Conservation (phyloP, 2,113 vertebrate species). For the Microtus richardsoni region DNA sequence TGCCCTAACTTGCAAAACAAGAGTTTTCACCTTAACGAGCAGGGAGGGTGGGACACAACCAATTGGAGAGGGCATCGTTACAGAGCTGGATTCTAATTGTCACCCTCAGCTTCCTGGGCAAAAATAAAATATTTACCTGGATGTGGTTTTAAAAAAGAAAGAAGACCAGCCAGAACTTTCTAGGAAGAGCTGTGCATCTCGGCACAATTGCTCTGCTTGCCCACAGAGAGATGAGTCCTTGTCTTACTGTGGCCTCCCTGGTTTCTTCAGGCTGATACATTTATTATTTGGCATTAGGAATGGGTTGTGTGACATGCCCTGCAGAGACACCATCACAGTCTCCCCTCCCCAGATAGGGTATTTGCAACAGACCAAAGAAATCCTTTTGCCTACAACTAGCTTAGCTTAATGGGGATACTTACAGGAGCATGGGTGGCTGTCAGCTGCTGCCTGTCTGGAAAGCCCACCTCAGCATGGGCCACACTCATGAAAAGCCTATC, state of each 20-base stretch:
- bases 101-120: constrained; percentile 5
- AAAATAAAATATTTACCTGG: background rate
- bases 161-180: background rate
- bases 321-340: background rate
- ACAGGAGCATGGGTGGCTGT: background rate
- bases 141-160: background rate
- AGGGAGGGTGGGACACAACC: background rate
- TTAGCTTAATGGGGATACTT: background rate
- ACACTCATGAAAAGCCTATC: background rate
- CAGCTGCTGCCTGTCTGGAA: background rate
- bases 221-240: background rate
- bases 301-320: background rate
- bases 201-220: background rate
- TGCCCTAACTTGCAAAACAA: constrained; percentile 51
- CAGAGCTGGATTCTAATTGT: constrained; percentile 22
- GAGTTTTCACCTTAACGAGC: constrained; percentile 29
- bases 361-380: background rate
- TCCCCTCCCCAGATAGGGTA: background rate
- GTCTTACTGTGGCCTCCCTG: background rate
- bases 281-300: rapidly evolving
- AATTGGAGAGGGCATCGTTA: background rate
- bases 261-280: rapidly evolving
- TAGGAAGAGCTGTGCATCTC: background rate
- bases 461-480: background rate
- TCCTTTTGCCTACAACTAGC: background rate